Conservation (phyloP, 1,140 invertebrate genomes). For the Mercenaria mercenaria region DNA sequence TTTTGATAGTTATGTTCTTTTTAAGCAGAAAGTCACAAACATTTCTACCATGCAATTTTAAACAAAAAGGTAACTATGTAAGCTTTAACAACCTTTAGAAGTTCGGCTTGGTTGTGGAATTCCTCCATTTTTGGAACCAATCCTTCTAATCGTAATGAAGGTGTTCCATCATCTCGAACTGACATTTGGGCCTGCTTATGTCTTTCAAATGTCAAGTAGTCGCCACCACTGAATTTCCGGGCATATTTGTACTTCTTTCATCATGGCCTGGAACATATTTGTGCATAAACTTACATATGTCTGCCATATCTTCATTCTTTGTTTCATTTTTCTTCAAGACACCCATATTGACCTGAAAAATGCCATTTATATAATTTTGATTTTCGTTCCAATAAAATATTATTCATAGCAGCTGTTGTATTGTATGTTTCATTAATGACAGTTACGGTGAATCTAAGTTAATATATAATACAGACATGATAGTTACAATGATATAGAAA, state of each 20-base stretch:
- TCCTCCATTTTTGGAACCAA: neutral
- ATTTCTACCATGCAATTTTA: too few species aligned
- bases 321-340: neutral
- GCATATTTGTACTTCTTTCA: neutral
- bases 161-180: neutral
- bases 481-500: too few species aligned
- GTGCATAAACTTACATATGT: neutral
- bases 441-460: too few species aligned
- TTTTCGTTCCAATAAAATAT: too few species aligned
- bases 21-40: too few species aligned
- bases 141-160: neutral
- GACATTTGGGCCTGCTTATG: neutral
- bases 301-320: too few species aligned
- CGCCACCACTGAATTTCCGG: neutral
- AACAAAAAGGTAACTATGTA: too few species aligned
- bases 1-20: too few species aligned
- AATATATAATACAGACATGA: too few species aligned
- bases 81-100: neutral
- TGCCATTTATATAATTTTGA: too few species aligned
- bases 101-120: slow-evolving; percentile 6
- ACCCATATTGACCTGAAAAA: neutral
- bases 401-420: too few species aligned
- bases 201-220: neutral
- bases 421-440: too few species aligned
- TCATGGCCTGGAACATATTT: neutral